Evolutionary conservation across 2,888 invertebrate genomes (phyloP).

Genomic region (Drosophila yooni): DNA sequence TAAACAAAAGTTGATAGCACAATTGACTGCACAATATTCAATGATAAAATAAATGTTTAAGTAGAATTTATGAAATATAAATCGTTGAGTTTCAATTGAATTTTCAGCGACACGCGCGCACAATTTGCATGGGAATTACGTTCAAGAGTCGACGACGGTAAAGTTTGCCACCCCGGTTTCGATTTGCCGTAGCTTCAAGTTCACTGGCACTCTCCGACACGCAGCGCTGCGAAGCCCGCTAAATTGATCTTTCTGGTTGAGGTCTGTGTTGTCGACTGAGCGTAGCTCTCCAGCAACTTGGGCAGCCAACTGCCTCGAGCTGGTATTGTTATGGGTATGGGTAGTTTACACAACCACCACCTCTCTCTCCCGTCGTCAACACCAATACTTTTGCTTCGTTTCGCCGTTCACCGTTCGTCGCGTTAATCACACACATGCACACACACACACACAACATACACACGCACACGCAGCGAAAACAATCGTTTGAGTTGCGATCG

Average conservation of each 20-base stretch:
- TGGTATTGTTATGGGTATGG: slow-evolving; percentile 22
- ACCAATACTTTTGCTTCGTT: neutral
- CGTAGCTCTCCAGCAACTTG: slow-evolving; percentile 41
- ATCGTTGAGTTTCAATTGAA: slow-evolving; percentile 45
- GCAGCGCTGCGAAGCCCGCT: slow-evolving; percentile 44
- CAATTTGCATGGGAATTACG: slow-evolving; percentile 13
- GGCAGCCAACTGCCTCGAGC: slow-evolving; percentile 17
- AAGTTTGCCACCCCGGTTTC: slow-evolving; percentile 1
- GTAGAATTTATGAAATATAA: slow-evolving; percentile 24
- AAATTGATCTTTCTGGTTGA: slow-evolving; percentile 71
- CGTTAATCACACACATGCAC: slow-evolving; percentile 39
- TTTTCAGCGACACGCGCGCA: slow-evolving; percentile 12
- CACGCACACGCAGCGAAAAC: neutral
- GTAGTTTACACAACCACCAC: neutral
- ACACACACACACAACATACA: slow-evolving; percentile 14
- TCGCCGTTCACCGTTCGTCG: neutral
- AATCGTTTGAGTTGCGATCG: slow-evolving; percentile 51
- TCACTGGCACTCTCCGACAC: slow-evolving; percentile 37
- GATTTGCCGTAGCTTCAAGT: slow-evolving; percentile 27
- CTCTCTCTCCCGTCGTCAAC: neutral
- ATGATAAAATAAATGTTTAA: slow-evolving; percentile 23
- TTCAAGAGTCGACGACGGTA: slow-evolving; percentile 16
- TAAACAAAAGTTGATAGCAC: slow-evolving; percentile 42
- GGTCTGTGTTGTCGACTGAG: slow-evolving; percentile 69
- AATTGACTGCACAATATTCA: slow-evolving; percentile 56